phyloP scores from a whole-genome alignment of 2,888 invertebrate species.

The Zootermopsis nevadensis region DNA sequence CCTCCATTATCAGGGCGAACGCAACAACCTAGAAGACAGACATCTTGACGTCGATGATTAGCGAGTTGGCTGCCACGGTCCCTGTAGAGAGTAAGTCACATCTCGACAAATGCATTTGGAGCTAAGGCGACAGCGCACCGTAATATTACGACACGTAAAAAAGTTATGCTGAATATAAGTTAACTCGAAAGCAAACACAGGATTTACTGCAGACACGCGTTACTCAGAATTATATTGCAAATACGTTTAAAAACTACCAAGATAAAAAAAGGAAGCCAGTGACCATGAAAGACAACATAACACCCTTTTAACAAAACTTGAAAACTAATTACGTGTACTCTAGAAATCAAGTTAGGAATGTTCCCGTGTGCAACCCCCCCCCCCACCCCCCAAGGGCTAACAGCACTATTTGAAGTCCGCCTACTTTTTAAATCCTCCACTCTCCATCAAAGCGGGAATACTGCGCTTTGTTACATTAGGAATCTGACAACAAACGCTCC shows the following conservation, averaged over 20 bases:
- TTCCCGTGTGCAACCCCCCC: slow-evolving; percentile 6
- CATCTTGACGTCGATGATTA: too few species aligned
- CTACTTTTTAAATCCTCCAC: neutral
- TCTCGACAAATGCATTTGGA: too few species aligned
- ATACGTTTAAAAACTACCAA: neutral
- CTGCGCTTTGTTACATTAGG: slow-evolving; percentile 33
- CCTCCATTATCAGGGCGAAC: too few species aligned
- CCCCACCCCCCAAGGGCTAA: too few species aligned
- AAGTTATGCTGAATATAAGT: too few species aligned
- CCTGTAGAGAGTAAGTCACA: too few species aligned
- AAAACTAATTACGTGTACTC: neutral
- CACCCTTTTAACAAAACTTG: neutral
- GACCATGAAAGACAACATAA: neutral
- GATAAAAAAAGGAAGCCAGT: neutral
- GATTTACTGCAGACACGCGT: too few species aligned
- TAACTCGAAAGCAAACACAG: too few species aligned
- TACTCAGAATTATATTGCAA: neutral
- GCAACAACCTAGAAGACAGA: too few species aligned
- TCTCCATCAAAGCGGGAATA: neutral
- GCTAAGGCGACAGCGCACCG: too few species aligned
- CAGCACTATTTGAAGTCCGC: neutral
- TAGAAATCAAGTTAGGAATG: slow-evolving; percentile 11
- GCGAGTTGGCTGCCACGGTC: too few species aligned
- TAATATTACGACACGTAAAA: too few species aligned
- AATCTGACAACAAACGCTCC: neutral